Percentiles rank a stretch among this genome's conserved stretches.
These are phyloP conservation scores for Mesochorus sp. DNA, from an alignment of 2,888 invertebrate genomes.

Conservation along the genomic window DNA sequence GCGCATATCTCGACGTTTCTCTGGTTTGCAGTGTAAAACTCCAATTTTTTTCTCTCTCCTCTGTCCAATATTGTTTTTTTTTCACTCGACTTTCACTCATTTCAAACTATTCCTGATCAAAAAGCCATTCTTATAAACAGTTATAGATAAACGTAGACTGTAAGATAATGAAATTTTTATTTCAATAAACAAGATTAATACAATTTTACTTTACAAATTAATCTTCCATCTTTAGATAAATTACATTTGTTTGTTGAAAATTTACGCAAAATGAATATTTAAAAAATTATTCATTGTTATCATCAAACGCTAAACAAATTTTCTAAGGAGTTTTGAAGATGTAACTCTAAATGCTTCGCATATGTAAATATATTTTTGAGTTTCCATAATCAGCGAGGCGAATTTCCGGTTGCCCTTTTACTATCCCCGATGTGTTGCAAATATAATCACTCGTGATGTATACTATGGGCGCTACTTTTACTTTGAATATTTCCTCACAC, in stretches of 20 bases:
- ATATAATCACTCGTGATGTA: conserved; percentile 23
- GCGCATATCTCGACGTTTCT: neutral
- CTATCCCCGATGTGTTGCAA: conserved; percentile 45
- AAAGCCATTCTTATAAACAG: neutral
- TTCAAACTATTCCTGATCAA: neutral
- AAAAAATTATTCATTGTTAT: neutral
- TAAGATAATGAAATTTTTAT: too few relatives aligned
- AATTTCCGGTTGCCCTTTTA: conserved; percentile 60
- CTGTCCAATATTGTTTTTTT: neutral
- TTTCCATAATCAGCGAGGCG: conserved; percentile 62
- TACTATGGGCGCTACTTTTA: conserved; percentile 8
- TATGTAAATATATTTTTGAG: conserved; percentile 19
- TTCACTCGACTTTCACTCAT: conserved; percentile 1
- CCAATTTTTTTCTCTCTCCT: neutral
- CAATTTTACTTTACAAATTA: too few relatives aligned
- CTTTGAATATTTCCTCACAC: conserved; percentile 49
- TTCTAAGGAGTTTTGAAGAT: too few relatives aligned
- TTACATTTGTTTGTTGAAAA: too few relatives aligned
- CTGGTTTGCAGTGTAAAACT: neutral
- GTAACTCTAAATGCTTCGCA: neutral
- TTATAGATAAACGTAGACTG: too few relatives aligned
- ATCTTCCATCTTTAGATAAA: too few relatives aligned
- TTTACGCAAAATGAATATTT: too few relatives aligned
- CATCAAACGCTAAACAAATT: too few relatives aligned
- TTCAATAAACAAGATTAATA: too few relatives aligned